These are phyloP conservation scores for Ectemnius cavifrons DNA, from an alignment of 2,888 invertebrate species.

Conservation along the genomic window DNA sequence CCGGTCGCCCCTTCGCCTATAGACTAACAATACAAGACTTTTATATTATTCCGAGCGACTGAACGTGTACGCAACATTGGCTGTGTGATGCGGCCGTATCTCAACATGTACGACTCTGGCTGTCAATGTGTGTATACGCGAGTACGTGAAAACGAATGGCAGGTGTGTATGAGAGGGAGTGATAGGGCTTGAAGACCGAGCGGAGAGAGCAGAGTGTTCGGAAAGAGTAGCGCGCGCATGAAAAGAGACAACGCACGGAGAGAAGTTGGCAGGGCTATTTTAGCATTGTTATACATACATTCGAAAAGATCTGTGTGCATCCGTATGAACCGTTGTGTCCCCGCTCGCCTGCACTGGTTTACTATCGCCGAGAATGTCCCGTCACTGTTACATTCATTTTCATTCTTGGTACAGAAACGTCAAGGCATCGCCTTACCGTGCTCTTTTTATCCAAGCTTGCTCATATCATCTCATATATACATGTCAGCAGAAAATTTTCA, in stretches of 20 bases:
- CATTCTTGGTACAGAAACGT: too few species aligned
- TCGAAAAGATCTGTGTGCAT: slow-evolving; percentile 36
- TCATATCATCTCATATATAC: too few species aligned
- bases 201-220: slow-evolving; percentile 4
- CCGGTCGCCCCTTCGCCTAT: too few species aligned
- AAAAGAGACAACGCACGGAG: neutral
- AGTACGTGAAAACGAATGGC: slow-evolving; percentile 1
- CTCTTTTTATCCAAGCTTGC: too few species aligned
- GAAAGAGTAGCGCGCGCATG: slow-evolving; percentile 8
- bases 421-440: too few species aligned
- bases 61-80: slow-evolving; percentile 9
- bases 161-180: slow-evolving; percentile 5
- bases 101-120: neutral
- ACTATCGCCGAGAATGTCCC: too few species aligned
- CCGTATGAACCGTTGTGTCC: neutral
- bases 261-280: slow-evolving; percentile 41
- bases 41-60: slow-evolving; percentile 45
- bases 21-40: slow-evolving; percentile 41
- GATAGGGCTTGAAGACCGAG: neutral
- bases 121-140: slow-evolving; percentile 11
- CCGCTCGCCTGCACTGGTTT: too few species aligned
- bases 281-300: slow-evolving; percentile 37
- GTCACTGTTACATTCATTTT: too few species aligned
- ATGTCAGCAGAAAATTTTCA: too few species aligned
- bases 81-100: neutral